These are phyloP conservation scores for Carposina sasakii DNA, from an alignment of 1,140 invertebrate genomes.

Conservation along the genomic window DNA sequence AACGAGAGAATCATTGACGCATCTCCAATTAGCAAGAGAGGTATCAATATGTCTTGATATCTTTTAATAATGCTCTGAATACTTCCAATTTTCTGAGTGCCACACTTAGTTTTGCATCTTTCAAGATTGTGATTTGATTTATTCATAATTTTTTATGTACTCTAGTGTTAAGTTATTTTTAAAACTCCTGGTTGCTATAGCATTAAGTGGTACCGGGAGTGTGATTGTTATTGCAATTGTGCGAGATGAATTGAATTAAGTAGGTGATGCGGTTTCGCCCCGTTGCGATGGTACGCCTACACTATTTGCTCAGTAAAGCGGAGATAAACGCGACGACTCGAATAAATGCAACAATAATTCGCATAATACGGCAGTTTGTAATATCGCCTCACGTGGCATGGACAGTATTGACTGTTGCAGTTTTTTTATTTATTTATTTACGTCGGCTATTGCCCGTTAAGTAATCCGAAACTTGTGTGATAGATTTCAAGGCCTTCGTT, in stretches of 20 bases:
- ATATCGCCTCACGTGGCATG: constrained; percentile 45
- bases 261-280: constrained; percentile 42
- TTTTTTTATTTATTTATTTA: constrained; percentile 41
- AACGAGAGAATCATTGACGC: constrained; percentile 72
- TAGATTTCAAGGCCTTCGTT: constrained; percentile 60
- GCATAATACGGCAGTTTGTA: constrained; percentile 55
- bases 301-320: constrained; percentile 64
- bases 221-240: constrained; percentile 46
- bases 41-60: constrained; percentile 64
- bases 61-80: constrained; percentile 33
- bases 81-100: constrained; percentile 59
- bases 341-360: constrained; percentile 58
- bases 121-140: constrained; percentile 47
- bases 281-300: constrained; percentile 53
- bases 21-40: constrained; percentile 60
- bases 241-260: constrained; percentile 56
- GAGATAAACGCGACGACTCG: constrained; percentile 52
- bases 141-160: constrained; percentile 47
- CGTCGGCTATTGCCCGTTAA: constrained; percentile 61
- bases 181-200: constrained; percentile 21
- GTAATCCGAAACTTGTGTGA: constrained; percentile 59
- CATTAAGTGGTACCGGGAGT: no score
- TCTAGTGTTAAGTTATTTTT: constrained; percentile 40
- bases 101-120: constrained; percentile 55
- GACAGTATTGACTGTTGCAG: constrained; percentile 35